Base-by-base conservation (phyloP, 64 coral and sea anemone genomes). In the Stichodactyla helianthus region DNA sequence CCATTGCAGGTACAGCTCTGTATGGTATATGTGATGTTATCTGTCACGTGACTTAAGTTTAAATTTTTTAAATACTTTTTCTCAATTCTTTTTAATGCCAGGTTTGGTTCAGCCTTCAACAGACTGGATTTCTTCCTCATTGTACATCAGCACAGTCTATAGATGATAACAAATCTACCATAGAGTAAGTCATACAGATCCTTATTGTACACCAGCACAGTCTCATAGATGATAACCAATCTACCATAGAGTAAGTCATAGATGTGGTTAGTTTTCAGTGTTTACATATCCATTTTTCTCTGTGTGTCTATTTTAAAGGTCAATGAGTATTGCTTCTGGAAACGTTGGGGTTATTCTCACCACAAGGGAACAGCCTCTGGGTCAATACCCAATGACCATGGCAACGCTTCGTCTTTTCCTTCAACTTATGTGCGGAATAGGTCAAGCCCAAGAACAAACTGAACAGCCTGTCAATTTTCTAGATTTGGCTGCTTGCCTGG, bases 41-140 rank as follows among this genome's bases (percentile, higher is more conserved):
- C 35, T 3, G 35, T 44, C 35, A 44, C 35, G 35, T 44, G 35
- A 44, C 35, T 44, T 44, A 44, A 44, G 35, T 44, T 44, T 58
- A 9, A 68, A 20, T 68, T 68, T 23, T 20, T 68, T n/a, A n/a
- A n/a, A 17, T 22, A 6, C 25, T 5, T 22, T 23, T 68, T 2
- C 63, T 6, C 13, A 12, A 12, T 77, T 7, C 8, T 57, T 70
- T 23, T 79, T 77, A 5, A 13, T 85, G 10, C 50, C 51, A 98
- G 96, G 93, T 94, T 79, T 98, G 96, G 96, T 81, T 88, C 64
- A 79, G 91, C 74, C 91, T 98, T 63, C 96, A 95, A 55, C 96
- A 98, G 67, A 98, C 96, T 76, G 93, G 93, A 6, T 98, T 92
- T 59, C 87, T 98, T 44, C 96, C 95, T 60, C 68, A 89, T 71